Base-by-base conservation (phyloP, 2,888 invertebrate species). In the Drosophila meridiana region DNA sequence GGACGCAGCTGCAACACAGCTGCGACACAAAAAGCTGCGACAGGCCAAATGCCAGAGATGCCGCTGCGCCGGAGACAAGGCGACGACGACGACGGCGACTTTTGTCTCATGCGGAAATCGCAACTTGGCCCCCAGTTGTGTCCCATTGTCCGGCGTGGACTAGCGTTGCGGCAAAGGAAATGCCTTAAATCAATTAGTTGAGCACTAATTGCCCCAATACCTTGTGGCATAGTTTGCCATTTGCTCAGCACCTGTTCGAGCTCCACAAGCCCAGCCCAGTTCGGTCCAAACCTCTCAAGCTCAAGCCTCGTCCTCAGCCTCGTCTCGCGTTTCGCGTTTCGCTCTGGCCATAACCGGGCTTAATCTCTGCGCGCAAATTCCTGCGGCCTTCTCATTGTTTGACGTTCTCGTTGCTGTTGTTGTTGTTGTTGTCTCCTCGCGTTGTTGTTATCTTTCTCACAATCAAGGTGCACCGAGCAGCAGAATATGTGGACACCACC, bases 161-260 rank as follows among this genome's bases (percentile, higher is more conserved):
- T 74, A 74, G 64, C 64, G 47, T 42, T 68, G 82, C 78, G 82
- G 73, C 86, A 92, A 91, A 93, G 92, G 92, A 93, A 93, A 93
- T 93, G 92, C 93, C 92, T 93, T 91, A 91, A 92, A 93, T 93
- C 93, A 93, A 93, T 93, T 93, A 93, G 93, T 87, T 91, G 90
- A 87, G 85, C 92, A 93, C 93, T 93, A 93, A 93, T 93, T 93
- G 93, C 91, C 90, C 89, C 92, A 91, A 92, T 93, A 91, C 92
- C 91, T 91, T 90, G 92, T 90, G 91, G 90, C 92, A 93, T 92
- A 91, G 90, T 91, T 91, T 82, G 78, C 84, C 86, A 88, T 83
- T 87, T 76, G 75, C 85, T 76, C 89, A 84, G 86, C 89, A 86
- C 87, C 89, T 89, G 89, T 89, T 87, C 78, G 57, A 53, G 72